These are phyloP conservation scores for Tachysurus fulvidraco DNA, from an alignment of 2,113 vertebrate species.

Conservation along the genomic window DNA sequence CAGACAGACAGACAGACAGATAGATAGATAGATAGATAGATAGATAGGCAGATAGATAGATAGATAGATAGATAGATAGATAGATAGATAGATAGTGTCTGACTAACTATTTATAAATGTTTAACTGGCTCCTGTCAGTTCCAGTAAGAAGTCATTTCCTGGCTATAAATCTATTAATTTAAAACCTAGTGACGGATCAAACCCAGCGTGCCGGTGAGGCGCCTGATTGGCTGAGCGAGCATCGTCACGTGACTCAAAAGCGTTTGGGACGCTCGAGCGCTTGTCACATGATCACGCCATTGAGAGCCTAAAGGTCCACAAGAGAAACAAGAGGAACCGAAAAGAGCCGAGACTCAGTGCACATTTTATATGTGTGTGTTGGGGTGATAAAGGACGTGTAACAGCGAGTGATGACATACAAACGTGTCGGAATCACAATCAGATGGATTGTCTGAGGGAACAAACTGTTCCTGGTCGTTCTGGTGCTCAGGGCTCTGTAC, in stretches of 20 bases:
- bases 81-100: neutral
- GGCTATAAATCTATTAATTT: neutral
- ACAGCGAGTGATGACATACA: too few relatives aligned
- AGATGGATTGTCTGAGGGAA: too few relatives aligned
- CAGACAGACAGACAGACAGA: neutral
- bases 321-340: conserved; percentile 21
- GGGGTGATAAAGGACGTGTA: too few relatives aligned
- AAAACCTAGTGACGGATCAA: neutral
- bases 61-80: neutral
- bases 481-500: neutral
- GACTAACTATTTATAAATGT: neutral
- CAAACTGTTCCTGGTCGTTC: too few relatives aligned
- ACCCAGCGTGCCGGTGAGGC: neutral
- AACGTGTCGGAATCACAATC: too few relatives aligned
- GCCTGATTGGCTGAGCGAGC: conserved; percentile 64
- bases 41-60: neutral
- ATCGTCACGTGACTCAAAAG: conserved; percentile 42
- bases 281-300: conserved; percentile 52
- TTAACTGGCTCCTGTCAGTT: neutral
- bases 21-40: neutral
- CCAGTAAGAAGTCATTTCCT: neutral
- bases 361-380: neutral
- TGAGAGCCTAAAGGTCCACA: too few relatives aligned
- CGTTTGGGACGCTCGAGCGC: conserved; percentile 14
- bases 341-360: neutral